A percentile compares a stretch with the other conserved stretches of the same genome.
phyloP scores from a whole-genome alignment of 2,797 vertebrate species.

The Salmo trutta region DNA sequence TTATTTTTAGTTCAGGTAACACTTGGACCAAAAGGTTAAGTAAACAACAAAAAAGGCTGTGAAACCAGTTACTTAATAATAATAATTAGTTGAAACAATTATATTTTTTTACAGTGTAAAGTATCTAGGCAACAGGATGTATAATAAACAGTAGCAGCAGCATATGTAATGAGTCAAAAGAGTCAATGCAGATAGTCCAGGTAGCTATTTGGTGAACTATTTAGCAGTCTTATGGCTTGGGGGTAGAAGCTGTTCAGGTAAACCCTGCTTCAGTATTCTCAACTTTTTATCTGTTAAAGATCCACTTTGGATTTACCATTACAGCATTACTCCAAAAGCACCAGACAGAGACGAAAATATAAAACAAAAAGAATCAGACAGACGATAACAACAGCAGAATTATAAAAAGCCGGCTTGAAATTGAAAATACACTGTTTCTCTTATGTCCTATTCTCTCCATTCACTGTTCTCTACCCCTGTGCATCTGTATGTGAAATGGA shows the following conservation, averaged over 20 bases:
- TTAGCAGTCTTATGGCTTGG: too few species aligned
- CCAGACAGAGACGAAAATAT: slow-evolving; percentile 39
- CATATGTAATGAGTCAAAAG: too few species aligned
- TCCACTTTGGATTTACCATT: background rate
- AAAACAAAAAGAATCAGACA: slow-evolving; percentile 55
- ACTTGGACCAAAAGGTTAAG: background rate
- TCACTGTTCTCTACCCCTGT: slow-evolving; percentile 51
- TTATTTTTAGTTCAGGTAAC: too few species aligned
- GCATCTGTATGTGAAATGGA: slow-evolving; percentile 75
- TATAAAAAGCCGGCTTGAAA: slow-evolving; percentile 51
- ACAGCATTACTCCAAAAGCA: slow-evolving; percentile 16
- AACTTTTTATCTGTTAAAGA: slow-evolving; percentile 4
- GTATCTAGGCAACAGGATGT: too few species aligned
- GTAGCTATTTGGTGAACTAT: too few species aligned
- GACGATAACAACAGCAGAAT: slow-evolving; percentile 41
- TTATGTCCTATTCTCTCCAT: slow-evolving; percentile 49
- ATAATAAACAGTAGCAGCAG: too few species aligned
- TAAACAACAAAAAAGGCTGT: too few species aligned
- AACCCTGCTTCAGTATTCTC: background rate
- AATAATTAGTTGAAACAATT: too few species aligned
- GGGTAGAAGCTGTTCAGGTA: background rate
- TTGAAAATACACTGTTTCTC: slow-evolving; percentile 55
- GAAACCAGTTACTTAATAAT: too few species aligned
- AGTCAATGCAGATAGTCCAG: too few species aligned
- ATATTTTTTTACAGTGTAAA: too few species aligned